These are phyloP conservation scores for Elymnias hypermnestra DNA, from an alignment of 1,140 invertebrate species.

Conservation along the genomic window DNA sequence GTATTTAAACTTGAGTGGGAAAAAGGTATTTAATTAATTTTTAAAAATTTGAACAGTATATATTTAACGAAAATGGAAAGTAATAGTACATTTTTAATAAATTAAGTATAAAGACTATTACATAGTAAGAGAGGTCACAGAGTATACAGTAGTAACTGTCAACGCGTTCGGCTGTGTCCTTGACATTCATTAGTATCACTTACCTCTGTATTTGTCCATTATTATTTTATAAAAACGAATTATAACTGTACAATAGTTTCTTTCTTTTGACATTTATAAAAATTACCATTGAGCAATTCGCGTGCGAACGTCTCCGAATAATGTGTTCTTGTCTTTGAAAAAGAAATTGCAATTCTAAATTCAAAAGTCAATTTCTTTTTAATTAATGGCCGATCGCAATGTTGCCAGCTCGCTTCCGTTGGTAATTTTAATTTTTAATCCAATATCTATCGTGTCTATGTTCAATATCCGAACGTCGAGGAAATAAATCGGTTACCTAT, in stretches of 20 bases:
- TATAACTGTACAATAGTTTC: constrained; percentile 5
- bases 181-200: not conserved
- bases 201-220: constrained; percentile 1
- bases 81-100: too few species aligned
- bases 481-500: constrained; percentile 50
- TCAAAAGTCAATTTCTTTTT: constrained; percentile 31
- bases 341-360: constrained; percentile 24
- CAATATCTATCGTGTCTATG: constrained; percentile 37
- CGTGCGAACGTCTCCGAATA: constrained; percentile 22
- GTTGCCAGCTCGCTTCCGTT: constrained; percentile 24
- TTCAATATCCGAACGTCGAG: constrained; percentile 36
- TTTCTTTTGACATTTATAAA: constrained; percentile 28
- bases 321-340: constrained; percentile 10
- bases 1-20: too few species aligned
- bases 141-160: too few species aligned
- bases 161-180: constrained; percentile 1
- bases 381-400: constrained; percentile 27
- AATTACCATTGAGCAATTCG: constrained; percentile 17
- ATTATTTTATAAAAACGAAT: constrained; percentile 2
- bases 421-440: constrained; percentile 29
- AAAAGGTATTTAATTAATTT: too few species aligned
- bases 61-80: too few species aligned
- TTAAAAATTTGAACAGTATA: too few species aligned
- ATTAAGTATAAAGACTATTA: too few species aligned
- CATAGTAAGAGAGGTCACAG: not conserved